phyloP scores from a whole-genome alignment of 2,888 invertebrate species.

The Zaprionus lineosus region DNA sequence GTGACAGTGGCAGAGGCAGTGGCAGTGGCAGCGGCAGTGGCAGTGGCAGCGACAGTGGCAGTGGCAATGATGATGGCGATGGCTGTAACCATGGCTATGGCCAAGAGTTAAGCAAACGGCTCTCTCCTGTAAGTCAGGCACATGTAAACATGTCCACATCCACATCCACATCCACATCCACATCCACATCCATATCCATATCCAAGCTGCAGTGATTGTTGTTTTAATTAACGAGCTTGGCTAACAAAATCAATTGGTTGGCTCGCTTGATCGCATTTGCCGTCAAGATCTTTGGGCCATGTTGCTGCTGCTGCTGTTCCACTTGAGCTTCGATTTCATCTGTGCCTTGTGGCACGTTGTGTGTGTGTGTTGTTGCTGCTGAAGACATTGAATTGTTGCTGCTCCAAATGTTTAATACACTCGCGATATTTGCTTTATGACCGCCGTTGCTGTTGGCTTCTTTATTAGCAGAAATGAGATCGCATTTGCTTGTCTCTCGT shows the following conservation, averaged over 20 bases:
- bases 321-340: conserved; percentile 62
- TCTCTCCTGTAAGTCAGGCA: conserved; percentile 17
- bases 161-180: too few species aligned
- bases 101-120: too few species aligned
- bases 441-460: conserved; percentile 39
- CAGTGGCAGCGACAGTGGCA: conserved; percentile 28
- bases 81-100: too few species aligned
- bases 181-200: too few species aligned
- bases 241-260: conserved; percentile 56
- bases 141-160: too few species aligned
- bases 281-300: conserved; percentile 31
- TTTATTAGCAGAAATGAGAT: conserved; percentile 66
- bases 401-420: conserved; percentile 52
- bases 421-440: conserved; percentile 53
- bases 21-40: conserved; percentile 1
- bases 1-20: not conserved
- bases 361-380: conserved; percentile 10
- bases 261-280: conserved; percentile 9
- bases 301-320: conserved; percentile 26
- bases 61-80: too few species aligned
- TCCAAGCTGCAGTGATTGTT: conserved; percentile 57
- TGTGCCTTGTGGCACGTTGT: conserved; percentile 26
- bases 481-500: conserved; percentile 23
- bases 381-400: conserved; percentile 49
- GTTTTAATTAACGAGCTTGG: conserved; percentile 71